Evolutionary conservation across 2,797 vertebrate genomes (phyloP).

Genomic region (Botia almorhae): DNA sequence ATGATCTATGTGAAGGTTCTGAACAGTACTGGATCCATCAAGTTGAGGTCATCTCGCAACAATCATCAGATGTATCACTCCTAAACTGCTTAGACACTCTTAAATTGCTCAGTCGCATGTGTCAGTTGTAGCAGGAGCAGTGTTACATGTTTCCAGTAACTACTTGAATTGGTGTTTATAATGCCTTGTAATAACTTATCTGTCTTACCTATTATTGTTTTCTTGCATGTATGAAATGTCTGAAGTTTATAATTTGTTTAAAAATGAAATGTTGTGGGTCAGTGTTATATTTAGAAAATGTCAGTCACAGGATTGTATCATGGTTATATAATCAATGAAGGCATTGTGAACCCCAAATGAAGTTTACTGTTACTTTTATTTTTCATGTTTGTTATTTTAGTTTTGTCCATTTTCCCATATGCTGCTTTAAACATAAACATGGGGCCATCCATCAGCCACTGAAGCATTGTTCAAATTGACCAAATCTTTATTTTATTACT

Average conservation of each 20-base stretch:
- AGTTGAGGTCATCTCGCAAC: background rate
- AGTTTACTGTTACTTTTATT: conserved; percentile 26
- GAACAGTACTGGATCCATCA: conserved; percentile 11
- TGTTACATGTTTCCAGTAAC: conserved; percentile 35
- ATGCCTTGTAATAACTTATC: conserved; percentile 29
- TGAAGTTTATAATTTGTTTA: conserved; percentile 22
- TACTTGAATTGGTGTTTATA: conserved; percentile 41
- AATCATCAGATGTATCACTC: background rate
- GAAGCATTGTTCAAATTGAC: conserved; percentile 76
- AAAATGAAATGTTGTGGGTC: conserved; percentile 30
- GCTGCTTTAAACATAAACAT: conserved; percentile 50
- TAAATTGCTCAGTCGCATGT: background rate
- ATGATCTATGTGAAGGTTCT: conserved; percentile 3
- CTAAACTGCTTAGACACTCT: conserved; percentile 3
- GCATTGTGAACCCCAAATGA: conserved; percentile 36
- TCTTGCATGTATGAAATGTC: conserved; percentile 44
- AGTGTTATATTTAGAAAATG: conserved; percentile 52
- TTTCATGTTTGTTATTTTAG: conserved; percentile 1
- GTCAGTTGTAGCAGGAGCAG: conserved; percentile 9
- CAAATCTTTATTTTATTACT: conserved; percentile 86
- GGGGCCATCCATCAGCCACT: conserved; percentile 66
- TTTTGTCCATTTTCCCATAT: conserved; percentile 16
- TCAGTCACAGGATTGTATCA: conserved; percentile 23
- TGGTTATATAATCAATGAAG: conserved; percentile 21
- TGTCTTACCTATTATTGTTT: conserved; percentile 13